phyloP scores from a whole-genome alignment of 2,797 vertebrate genomes.

The Dryobates pubescens region DNA sequence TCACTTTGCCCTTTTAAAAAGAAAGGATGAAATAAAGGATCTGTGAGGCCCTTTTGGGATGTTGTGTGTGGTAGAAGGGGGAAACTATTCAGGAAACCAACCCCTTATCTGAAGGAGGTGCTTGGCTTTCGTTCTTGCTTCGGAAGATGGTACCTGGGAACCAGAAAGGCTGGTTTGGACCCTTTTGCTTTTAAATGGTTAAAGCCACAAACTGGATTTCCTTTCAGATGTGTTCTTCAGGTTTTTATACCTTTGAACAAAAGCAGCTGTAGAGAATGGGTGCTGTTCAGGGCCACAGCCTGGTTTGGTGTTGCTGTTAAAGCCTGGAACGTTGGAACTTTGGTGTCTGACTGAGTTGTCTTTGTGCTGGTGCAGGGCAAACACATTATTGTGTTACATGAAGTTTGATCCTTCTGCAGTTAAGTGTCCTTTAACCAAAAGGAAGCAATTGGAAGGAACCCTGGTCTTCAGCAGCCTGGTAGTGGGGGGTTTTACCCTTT shows the following conservation, averaged over 20 bases:
- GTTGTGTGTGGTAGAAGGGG: background rate
- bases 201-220: accelerated
- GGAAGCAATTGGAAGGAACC: background rate
- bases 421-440: background rate
- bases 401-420: background rate
- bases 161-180: background rate
- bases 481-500: background rate
- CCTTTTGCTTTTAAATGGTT: background rate
- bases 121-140: background rate
- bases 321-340: accelerated
- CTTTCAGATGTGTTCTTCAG: accelerated
- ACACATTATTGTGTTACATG: accelerated
- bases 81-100: background rate
- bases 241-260: accelerated
- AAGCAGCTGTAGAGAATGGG: background rate
- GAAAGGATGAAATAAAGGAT: accelerated
- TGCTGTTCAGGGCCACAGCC: accelerated
- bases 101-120: background rate
- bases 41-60: background rate
- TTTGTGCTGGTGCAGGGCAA: background rate
- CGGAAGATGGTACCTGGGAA: accelerated
- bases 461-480: background rate
- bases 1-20: background rate
- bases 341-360: accelerated
- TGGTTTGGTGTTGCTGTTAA: background rate